Base-by-base conservation (phyloP, 2,888 invertebrate species). In the Microplitis deprimator region DNA sequence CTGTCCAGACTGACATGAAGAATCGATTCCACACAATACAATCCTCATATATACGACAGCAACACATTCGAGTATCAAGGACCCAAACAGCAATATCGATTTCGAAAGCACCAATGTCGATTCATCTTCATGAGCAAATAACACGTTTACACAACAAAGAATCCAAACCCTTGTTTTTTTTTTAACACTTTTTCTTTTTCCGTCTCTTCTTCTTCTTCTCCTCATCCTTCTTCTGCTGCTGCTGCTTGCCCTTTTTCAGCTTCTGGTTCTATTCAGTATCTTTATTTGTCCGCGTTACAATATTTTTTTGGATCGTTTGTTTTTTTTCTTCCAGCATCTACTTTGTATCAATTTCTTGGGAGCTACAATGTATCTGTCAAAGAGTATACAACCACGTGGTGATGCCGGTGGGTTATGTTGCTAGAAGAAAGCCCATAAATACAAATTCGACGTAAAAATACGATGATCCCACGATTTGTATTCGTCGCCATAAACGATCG, bases 401-500 rank as follows among this genome's bases (percentile, higher is more conserved):
- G 13, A 65, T 29, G 65, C 38, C 65, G 65, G 50, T 50, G 50
- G 8, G 50, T 8, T 50, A 50, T 5, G 50, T 50, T 50, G 13
- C 50, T 13, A 50, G 50, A 50, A 8, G 2, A 13, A 8, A 50
- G 50, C 50, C 50, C 50, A 50, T 71, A 76, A 76, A 76, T 71
- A 71, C 71, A 67, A 65, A 67, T 71, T 60, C 64, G 68, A 68
- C 68, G 65, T 72, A 65, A 72, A 76, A 76, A 76, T 72, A 5
- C 39, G 50, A 40, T 10, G 72, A 39, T 41, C 65, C 61, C 67
- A 72, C 41, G 67, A 72, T 76, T 72, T 67, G 76, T 76, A 76
- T 76, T 76, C 72, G 67, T 67, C 68, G 29, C 41, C 72, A 76
- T 67, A 72, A 76, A 76, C 67, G 72, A 65, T 67, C 41, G 65